Percentiles rank a stretch among this genome's conserved stretches.
phyloP scores from a whole-genome alignment of 2,888 invertebrate genomes.

The Patella depressa region DNA sequence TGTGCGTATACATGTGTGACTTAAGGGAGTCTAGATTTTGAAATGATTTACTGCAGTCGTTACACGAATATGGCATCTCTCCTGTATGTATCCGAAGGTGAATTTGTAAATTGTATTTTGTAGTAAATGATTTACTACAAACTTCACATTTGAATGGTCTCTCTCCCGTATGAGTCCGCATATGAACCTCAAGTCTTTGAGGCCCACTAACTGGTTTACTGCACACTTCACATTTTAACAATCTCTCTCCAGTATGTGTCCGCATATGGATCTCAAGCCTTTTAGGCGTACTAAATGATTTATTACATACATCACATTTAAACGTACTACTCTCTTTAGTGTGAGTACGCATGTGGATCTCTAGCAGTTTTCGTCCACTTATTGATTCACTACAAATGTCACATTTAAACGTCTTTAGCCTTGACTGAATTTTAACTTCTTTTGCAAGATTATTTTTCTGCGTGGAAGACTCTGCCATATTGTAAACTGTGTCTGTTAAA shows the following conservation, averaged over 20 bases:
- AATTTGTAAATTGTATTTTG: background rate
- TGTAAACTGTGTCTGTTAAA: too few relatives aligned
- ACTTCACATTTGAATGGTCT: constrained; percentile 16
- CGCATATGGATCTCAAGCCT: constrained; percentile 14
- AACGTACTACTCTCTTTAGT: background rate
- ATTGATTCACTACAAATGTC: background rate
- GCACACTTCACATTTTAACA: constrained; percentile 17
- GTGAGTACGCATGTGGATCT: background rate
- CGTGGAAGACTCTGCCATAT: too few relatives aligned
- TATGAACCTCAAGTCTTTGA: background rate
- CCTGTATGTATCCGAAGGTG: constrained; percentile 18
- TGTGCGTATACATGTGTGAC: background rate
- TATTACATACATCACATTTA: constrained; percentile 22
- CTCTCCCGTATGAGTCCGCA: constrained; percentile 17
- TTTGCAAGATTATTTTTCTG: too few relatives aligned
- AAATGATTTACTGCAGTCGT: background rate
- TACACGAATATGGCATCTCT: constrained; percentile 16
- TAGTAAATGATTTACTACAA: constrained; percentile 13
- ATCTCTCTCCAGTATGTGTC: constrained; percentile 19
- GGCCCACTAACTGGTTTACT: constrained; percentile 5
- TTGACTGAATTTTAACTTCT: background rate
- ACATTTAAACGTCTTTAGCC: constrained; percentile 13
- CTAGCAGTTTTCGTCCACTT: background rate
- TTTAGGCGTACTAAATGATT: background rate
- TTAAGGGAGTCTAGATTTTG: background rate